Percentiles rank a stretch among this genome's conserved stretches.
Conservation (phyloP, 2,797 vertebrate genomes). For the Hypotaenidia philippensis region DNA sequence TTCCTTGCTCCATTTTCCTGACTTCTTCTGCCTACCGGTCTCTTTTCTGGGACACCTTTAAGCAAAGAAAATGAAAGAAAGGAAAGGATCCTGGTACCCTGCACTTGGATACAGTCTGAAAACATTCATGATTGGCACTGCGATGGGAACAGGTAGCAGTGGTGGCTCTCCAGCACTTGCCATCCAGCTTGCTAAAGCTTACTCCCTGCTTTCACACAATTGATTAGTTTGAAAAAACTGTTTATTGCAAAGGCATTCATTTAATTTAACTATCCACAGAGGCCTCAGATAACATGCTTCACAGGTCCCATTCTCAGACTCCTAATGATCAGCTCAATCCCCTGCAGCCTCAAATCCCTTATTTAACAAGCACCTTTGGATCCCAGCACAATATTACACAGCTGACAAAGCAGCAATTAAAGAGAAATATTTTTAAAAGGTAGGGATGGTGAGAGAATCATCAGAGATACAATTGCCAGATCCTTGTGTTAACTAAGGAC, state of each 20-base stretch:
- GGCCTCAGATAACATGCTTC: slow-evolving; percentile 68
- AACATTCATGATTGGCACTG: background rate
- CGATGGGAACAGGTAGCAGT: background rate
- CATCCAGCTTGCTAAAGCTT: slow-evolving; percentile 28
- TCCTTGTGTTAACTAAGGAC: slow-evolving; percentile 12
- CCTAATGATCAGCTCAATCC: slow-evolving; percentile 32
- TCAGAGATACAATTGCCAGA: slow-evolving; percentile 4
- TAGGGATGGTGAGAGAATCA: slow-evolving; percentile 25
- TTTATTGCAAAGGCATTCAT: slow-evolving; percentile 72
- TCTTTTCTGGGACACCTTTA: background rate
- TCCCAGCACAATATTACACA: slow-evolving; percentile 43
- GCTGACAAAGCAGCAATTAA: slow-evolving; percentile 65
- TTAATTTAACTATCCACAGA: slow-evolving; percentile 72
- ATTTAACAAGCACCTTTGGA: slow-evolving; percentile 77
- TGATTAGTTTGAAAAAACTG: slow-evolving; percentile 61
- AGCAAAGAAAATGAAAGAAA: background rate
- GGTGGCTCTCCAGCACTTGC: background rate
- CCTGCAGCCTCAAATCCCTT: background rate
- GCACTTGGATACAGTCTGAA: background rate
- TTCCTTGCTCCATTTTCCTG: background rate
- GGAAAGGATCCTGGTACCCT: background rate
- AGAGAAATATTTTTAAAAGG: slow-evolving; percentile 64
- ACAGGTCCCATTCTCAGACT: slow-evolving; percentile 64
- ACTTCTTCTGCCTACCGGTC: background rate
- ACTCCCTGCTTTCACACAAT: slow-evolving; percentile 56